Base-by-base conservation (phyloP, 2,888 invertebrate genomes). In the Meta bourneti region DNA sequence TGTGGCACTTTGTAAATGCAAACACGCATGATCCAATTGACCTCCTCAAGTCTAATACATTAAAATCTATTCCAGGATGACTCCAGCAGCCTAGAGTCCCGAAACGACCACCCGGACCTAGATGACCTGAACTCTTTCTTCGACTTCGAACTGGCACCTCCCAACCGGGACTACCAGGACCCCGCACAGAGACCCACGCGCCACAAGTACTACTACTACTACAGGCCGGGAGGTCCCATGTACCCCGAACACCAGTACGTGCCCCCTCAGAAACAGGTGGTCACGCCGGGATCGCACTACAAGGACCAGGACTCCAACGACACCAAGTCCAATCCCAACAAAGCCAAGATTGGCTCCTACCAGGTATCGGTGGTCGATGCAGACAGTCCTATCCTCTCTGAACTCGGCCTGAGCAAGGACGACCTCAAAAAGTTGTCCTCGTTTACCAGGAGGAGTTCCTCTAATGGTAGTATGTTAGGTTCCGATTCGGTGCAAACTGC, bases 231-330 rank as follows among this genome's bases (percentile, higher is more conserved):
- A 6, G 20, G 54, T 2, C 89, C 84, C 1, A 75, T 54, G 13
- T 61, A 61, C 16, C 61, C 61, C 16, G 61, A 61, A 61, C 13
- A 61, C 61, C 61, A 69, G 6, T 20, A 79, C 13, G 8, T 75
- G 11, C 13, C 70, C 7, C 85, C 85, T 0, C 77, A 69, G 20
- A 70, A 86, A 20, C 69, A 86, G 8, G n/a, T 84, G 6, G 92
- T 92, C 2, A 92, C 89, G 1, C 89, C 89, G 48, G 92, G 92
- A n/a, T 49, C 92, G 11, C 92, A 92, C 11, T 92, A 92, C 72
- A 91, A 91, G 72, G 75, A 77, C 7, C 54, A 77, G 8, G 82
- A 74, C 13, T 81, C 77, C 11, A 69, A 81, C 9, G 16, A 20
- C 0, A 69, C 79, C 19, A 81, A 86, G 11, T 91, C 91, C 1